These are phyloP conservation scores for Sylvilagus bachmani DNA, from an alignment of 2,113 vertebrate genomes.

Conservation along the genomic window DNA sequence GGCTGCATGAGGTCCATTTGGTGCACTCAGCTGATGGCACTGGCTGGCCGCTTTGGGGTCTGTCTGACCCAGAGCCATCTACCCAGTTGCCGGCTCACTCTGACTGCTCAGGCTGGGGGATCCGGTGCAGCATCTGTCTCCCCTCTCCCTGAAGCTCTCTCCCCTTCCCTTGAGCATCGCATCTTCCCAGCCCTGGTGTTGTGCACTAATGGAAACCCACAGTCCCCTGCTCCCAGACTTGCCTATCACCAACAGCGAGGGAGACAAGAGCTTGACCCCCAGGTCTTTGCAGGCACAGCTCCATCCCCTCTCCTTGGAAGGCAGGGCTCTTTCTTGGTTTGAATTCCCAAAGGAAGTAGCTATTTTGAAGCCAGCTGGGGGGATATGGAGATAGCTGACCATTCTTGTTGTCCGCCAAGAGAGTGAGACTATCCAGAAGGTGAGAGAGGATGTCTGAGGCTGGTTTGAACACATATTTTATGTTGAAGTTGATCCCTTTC, in stretches of 20 bases:
- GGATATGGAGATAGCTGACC: conserved; percentile 49
- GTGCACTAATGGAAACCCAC: background rate
- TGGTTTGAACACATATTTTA: conserved; percentile 69
- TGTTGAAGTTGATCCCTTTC: conserved; percentile 58
- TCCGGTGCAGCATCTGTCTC: background rate
- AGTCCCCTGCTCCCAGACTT: background rate
- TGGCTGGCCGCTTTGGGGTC: fast-evolving
- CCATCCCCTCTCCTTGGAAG: background rate
- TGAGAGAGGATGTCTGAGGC: conserved; percentile 41
- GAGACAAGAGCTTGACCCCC: background rate
- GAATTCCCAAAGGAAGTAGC: conserved; percentile 57
- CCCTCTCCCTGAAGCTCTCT: background rate
- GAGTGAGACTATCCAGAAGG: conserved; percentile 59
- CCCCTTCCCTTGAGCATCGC: background rate
- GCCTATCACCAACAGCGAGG: background rate
- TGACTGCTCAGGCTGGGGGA: background rate
- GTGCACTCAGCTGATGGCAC: background rate
- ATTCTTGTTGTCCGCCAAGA: conserved; percentile 42
- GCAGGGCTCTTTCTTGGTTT: background rate
- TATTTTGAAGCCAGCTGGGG: conserved; percentile 70
- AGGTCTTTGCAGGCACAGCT: background rate
- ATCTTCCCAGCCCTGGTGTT: background rate
- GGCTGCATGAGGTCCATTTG: fast-evolving
- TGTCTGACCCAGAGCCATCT: background rate
- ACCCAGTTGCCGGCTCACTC: fast-evolving